Base-by-base conservation (phyloP, 2,888 invertebrate genomes). In the Tipula lateralis region DNA sequence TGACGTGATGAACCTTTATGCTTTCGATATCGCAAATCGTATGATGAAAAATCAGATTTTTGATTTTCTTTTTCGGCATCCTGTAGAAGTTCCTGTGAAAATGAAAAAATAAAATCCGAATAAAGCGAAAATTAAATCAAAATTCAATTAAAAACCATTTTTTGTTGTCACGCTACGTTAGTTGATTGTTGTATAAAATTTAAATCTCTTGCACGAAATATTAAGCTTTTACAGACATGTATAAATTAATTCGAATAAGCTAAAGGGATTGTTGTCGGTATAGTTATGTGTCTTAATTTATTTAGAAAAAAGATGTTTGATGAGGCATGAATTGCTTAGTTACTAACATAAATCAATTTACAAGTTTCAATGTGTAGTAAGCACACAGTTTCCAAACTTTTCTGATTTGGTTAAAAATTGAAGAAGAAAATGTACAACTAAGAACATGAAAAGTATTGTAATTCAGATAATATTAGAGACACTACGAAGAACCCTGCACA, bases 1-100 rank as follows among this genome's bases (percentile, higher is more conserved):
- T 91, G 89, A 88, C 90, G 87, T 86, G 88, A 85, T 86, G 87
- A 86, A 84, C 91, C 91, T 85, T 91, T 91, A 85, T 91, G 89
- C 86, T 90, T 89, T 85, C 91, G 89, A 86, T 91, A 90, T 86
- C 88, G 87, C 87, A 89, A 87, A 86, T 88, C 88, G 87, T 88
- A 88, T 87, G 87, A 88, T 85, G 88, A 87, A 86, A 87, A 87
- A 29, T 85, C 36, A 19, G 83, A 84, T 87, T 87, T 80, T 34
- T 93, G 92, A 88, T 95, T 94, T 90, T 95, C 94, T 88, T 94
- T 94, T 89, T 96, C 95, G 86, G 93, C 95, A 89, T 95, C 93
- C 88, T 94, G 93, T 86, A 96, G 91, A 88, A 96, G 91, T 91
- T 95, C 93, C 95, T 95, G 86, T 9, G 88, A 89, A 86, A 84